phyloP scores from a whole-genome alignment of 2,113 vertebrate genomes.

The Oreochromis tanganicae region DNA sequence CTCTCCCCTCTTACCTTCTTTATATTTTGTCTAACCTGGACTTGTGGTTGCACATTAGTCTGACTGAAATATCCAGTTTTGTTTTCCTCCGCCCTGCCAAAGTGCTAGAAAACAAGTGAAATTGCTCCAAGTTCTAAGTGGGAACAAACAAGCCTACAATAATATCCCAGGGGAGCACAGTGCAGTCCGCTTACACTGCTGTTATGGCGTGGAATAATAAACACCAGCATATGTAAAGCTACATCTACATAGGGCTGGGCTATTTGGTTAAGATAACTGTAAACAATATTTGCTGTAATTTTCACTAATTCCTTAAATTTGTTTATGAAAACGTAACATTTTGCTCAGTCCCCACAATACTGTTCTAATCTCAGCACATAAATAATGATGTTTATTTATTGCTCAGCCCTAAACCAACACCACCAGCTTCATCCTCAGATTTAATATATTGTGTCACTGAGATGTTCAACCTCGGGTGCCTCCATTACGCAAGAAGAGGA shows the following conservation, averaged over 20 bases:
- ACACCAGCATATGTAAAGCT: background rate
- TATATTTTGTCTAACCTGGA: background rate
- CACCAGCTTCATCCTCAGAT: background rate
- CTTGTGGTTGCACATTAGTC: background rate
- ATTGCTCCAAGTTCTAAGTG: background rate
- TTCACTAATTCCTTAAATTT: background rate
- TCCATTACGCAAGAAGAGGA: background rate
- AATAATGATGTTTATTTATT: background rate
- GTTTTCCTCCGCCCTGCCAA: background rate
- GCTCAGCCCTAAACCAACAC: background rate
- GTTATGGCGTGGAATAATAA: background rate
- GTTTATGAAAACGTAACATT: background rate
- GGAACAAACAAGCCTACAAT: background rate
- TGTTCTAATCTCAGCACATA: background rate
- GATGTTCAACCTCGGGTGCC: background rate
- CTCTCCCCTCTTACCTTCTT: background rate
- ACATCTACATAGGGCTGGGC: background rate
- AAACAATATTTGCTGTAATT: background rate
- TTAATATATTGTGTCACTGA: background rate
- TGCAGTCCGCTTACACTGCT: background rate
- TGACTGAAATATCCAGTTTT: background rate
- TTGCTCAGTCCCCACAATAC: background rate
- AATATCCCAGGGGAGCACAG: slow-evolving; percentile 13
- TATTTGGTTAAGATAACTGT: background rate
- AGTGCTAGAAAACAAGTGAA: background rate